Base-by-base conservation (phyloP, 2,888 invertebrate genomes). In the Spisula solida region DNA sequence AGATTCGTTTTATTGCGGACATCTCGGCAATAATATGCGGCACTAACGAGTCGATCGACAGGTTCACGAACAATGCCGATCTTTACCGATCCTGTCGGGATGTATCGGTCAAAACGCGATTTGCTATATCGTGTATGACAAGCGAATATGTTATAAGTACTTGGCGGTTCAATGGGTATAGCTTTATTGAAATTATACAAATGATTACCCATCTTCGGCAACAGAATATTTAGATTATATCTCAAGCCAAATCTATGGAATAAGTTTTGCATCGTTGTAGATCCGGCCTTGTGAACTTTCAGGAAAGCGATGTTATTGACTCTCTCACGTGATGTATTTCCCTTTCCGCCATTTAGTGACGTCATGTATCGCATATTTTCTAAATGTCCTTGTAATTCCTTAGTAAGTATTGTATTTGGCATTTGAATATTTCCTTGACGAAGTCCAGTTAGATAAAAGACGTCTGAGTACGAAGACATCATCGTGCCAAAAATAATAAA, bases 61-160 rank as follows among this genome's bases (percentile, higher is more conserved):
- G 92, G 92, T 41, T 90, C 89, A 14, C 90, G 82, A 25, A 92
- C 81, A 51, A 91, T 91, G 16, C 84, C 89, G 47, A 92, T 83
- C 48, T 81, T 83, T n/a, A 91, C 81, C 29, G 90, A 79, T 79
- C 90, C 88, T 47, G 29, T 51, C 47, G 89, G 91, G 31, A 91
- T 79, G 51, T 83, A 80, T 25, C 41, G 81, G 29, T 82, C 55
- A 75, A 85, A 88, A n/a, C n/a, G 31, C 8, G 70, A 41, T 34
- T 87, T 88, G 8, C 82, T 81, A 80, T 87, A 91, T 56, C 20
- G 18, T 6, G 87, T 82, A 80, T 90, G 92, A 66, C 81, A 81
- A 6, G 88, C 82, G 41, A 88, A 78, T 5, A 85, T 85, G 47
- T 88, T 82, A 66, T 81, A 85, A 47, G 79, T 79, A 20, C 47